Evolutionary conservation across 2,797 vertebrate species (phyloP).

Genomic region (Petrocephalus schoutedeni): DNA sequence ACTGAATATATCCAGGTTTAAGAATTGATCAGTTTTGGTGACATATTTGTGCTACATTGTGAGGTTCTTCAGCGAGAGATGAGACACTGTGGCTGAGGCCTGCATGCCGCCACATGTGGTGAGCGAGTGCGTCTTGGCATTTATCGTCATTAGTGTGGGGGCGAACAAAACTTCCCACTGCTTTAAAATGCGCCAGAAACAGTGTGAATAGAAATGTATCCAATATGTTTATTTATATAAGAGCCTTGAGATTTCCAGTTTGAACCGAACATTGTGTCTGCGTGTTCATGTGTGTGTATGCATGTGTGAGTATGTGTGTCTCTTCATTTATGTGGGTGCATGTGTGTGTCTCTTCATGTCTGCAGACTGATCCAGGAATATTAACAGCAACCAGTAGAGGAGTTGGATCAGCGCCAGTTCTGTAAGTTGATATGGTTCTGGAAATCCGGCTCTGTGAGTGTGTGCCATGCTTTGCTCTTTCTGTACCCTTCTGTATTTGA

Average conservation of each 20-base stretch:
- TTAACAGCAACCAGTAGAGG: conserved; percentile 78
- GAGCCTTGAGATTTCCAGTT: conserved; percentile 5
- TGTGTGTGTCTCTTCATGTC: background rate
- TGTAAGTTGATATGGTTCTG: conserved; percentile 70
- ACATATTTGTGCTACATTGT: conserved; percentile 20
- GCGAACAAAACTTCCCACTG: background rate
- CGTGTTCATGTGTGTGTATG: background rate
- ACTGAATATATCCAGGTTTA: background rate
- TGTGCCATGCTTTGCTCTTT: background rate
- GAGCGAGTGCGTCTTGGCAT: conserved; percentile 57
- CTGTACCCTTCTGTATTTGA: background rate
- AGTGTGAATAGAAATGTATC: conserved; percentile 14
- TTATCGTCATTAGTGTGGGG: conserved; percentile 3
- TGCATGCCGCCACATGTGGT: conserved; percentile 81
- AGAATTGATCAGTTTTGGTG: background rate
- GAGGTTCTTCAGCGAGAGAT: conserved; percentile 81
- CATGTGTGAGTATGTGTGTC: background rate
- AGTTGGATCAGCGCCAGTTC: conserved; percentile 77
- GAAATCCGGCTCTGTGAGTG: conserved; percentile 76
- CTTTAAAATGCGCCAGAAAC: background rate
- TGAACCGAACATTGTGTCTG: conserved; percentile 13
- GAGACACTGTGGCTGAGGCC: conserved; percentile 80
- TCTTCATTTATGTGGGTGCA: background rate
- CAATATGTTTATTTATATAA: conserved; percentile 13
- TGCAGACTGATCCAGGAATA: conserved; percentile 63